A percentile compares a stretch with the other conserved stretches of the same genome.
Evolutionary conservation across 92 coral and sea anemone genomes (phyloP).

Genomic region (Epizoanthus stellaris): DNA sequence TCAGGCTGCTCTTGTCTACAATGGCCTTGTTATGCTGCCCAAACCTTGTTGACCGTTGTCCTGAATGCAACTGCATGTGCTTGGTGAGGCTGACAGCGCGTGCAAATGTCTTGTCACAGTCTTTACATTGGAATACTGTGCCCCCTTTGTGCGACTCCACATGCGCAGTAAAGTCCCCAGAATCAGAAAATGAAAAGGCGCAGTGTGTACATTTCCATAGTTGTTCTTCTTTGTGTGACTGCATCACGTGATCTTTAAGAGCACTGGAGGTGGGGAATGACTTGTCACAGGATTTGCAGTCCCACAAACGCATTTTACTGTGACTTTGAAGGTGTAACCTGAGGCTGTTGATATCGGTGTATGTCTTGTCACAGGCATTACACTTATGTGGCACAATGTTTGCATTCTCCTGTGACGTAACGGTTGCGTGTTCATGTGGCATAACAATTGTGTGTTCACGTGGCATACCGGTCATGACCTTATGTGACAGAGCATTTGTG

Average conservation of each 20-base stretch:
- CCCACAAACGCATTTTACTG: not conserved
- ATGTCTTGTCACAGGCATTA: conserved; percentile 10
- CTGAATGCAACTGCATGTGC: conserved; percentile 30
- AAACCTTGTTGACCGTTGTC: not conserved
- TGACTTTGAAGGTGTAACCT: not conserved
- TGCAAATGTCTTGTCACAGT: conserved; percentile 19
- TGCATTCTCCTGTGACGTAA: no score
- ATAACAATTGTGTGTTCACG: no score
- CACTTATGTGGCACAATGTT: not conserved
- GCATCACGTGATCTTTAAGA: conserved; percentile 26
- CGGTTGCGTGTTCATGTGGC: no score
- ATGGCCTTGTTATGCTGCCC: conserved; percentile 12
- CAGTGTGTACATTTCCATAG: conserved; percentile 27
- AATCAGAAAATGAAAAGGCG: conserved; percentile 16
- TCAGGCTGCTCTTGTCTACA: conserved; percentile 10
- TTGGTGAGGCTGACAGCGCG: conserved; percentile 7
- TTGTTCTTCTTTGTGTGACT: conserved; percentile 6
- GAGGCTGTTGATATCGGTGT: conserved; percentile 16
- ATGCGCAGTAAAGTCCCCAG: conserved; percentile 33
- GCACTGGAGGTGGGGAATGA: not conserved
- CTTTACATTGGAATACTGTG: not conserved
- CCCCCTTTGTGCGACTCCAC: conserved; percentile 27
- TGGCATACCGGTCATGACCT: not conserved
- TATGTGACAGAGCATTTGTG: not conserved
- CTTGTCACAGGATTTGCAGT: conserved; percentile 9